Base-by-base conservation (phyloP, 2,113 vertebrate species). In the Psephotus haematonotus region DNA sequence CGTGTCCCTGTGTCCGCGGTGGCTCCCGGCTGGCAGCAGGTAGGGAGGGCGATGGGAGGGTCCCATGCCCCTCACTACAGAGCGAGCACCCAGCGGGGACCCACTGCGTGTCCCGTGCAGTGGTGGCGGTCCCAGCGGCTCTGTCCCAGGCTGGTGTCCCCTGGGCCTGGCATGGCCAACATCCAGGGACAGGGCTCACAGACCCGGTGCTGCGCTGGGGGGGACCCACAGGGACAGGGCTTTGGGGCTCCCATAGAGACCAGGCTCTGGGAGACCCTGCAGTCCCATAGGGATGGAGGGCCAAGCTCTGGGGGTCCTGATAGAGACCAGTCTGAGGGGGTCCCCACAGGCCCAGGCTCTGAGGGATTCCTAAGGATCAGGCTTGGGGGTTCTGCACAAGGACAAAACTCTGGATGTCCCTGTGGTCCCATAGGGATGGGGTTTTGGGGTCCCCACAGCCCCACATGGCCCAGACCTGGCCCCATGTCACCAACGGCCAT, bases 51-150 rank as follows among this genome's bases (percentile, higher is more conserved):
- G 7, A 25, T 13, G 67, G 50, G 52, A 4, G 5, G 0, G 10
- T 15, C 18, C 19, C 5, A 7, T 53, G 9, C 3, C 3, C 14
- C 5, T 24, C 9, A 1, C 28, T 17, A 1, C 41, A 9, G 46
- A 18, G 33, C 17, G 41, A 57, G 63, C 35, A 53, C 68, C 24
- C 10, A 0, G 6, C 1, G 4, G 47, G 28, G 31, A 49, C 70
- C 18, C 10, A 1, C 6, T 3, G 17, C 9, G 11, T 0, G 2
- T 68, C n/a, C 49, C 0, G 0, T 4, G 8, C 0, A 2, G 64
- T 43, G 53, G 16, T 69, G 13, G 1, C 6, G 52, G n/a, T 47
- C 41, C 29, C 31, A 7, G 35, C 0, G 3, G 37, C 44, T 50
- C 60, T 24, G 87, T 7, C 22, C 78, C 2, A 3, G 9, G 12